Conservation (phyloP, 2,888 invertebrate species). For the Seira sanloemensis region DNA sequence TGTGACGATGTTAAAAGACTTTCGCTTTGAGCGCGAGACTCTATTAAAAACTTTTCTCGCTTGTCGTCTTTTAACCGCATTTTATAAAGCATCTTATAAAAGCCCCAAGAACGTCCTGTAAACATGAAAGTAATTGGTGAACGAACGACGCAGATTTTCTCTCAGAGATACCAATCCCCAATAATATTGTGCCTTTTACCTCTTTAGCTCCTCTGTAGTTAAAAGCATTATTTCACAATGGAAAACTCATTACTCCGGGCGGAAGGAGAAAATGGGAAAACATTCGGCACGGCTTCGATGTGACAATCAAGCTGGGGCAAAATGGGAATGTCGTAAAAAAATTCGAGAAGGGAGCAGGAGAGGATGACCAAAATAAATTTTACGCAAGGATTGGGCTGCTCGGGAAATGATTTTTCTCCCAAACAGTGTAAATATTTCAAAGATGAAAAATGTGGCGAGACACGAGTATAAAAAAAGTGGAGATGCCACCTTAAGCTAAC, state of each 20-base stretch:
- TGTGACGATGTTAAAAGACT: constrained; percentile 28
- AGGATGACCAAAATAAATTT: constrained; percentile 11
- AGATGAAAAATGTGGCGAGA: constrained; percentile 46
- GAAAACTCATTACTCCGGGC: constrained; percentile 12
- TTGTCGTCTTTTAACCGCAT: constrained; percentile 22
- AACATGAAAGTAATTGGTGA: constrained; percentile 11
- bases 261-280: constrained; percentile 12
- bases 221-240: constrained; percentile 18
- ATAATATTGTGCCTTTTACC: background rate
- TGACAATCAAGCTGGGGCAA: background rate
- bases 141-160: background rate
- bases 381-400: no score
- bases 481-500: constrained; percentile 37
- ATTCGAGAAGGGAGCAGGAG: background rate
- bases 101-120: constrained; percentile 15
- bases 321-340: background rate
- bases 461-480: constrained; percentile 37
- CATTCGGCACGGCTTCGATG: background rate
- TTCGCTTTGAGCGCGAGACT: background rate
- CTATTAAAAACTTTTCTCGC: constrained; percentile 50
- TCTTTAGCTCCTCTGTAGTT: background rate
- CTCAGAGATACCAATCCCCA: background rate
- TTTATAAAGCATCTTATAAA: background rate
- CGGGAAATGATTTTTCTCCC: no score
- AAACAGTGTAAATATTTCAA: constrained; percentile 31